Base-by-base conservation (phyloP, 2,797 vertebrate genomes). In the Pampus argenteus region DNA sequence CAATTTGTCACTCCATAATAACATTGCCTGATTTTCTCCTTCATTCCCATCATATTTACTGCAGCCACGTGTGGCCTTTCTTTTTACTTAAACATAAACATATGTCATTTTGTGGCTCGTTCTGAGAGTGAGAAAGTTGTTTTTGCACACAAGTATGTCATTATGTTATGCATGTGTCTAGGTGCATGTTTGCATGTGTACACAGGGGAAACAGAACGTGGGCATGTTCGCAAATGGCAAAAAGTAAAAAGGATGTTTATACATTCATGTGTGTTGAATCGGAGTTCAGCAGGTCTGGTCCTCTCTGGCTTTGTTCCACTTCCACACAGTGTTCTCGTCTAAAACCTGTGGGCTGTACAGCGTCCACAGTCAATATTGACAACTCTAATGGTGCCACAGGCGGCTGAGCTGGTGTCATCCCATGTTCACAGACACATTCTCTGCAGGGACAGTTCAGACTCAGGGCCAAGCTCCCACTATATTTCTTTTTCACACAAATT, bases 331-430 rank as follows among this genome's bases (percentile, higher is more conserved):
- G 51, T 45, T 52, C 45, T 15, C 31, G 29, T 61, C n/a, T 34
- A 36, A 72, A 66, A 42, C 55, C 65, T 64, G 11, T 45, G 26
- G 48, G 29, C 74, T 71, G 48, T 60, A 14, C 47, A 22, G 54
- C 18, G 10, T 36, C 42, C 73, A 71, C 61, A 50, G 80, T 83
- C 62, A 83, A 86, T 78, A 83, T 76, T 85, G 73, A 74, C 80
- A n/a, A 42, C 49, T 52, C 52, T 75, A 70, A 79, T 82, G 79
- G 79, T 70, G 45, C 3, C 45, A 18, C 7, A 23, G 31, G n/a
- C 58, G 11, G 57, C 58, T 58, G 62, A 66, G 59, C 66, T 38
- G 34, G 13, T n/a, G 40, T 56, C 48, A 40, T 60, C 48, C 42
- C 52, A 48, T 6, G 23, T 42, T 36, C 66, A 49, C 65, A 15